Percentiles rank a stretch among this genome's conserved stretches.
These are phyloP conservation scores for Myxocyprinus asiaticus DNA, from an alignment of 2,113 vertebrate species.

Conservation along the genomic window DNA sequence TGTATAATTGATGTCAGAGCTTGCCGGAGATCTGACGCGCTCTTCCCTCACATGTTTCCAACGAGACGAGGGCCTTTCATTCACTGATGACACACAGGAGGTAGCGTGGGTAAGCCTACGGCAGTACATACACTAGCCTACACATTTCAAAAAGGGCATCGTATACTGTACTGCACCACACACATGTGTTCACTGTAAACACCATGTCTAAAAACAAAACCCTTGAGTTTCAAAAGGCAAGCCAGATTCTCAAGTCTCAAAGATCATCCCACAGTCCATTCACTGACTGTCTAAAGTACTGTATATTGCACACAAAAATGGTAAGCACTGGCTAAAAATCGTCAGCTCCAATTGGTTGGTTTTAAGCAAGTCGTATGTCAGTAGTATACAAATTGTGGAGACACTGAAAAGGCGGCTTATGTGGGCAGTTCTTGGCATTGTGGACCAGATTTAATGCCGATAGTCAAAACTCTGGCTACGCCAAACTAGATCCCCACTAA, in stretches of 20 bases:
- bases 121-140: slow-evolving; percentile 35
- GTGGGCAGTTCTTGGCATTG: not conserved
- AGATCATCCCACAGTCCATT: not conserved
- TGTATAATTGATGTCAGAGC: slow-evolving; percentile 41
- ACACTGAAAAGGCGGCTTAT: too few species aligned
- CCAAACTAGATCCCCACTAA: not conserved
- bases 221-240: slow-evolving; percentile 6
- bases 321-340: not conserved
- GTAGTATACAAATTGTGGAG: too few species aligned
- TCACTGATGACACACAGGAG: slow-evolving; percentile 49
- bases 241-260: not conserved
- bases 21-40: slow-evolving; percentile 44
- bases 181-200: not conserved
- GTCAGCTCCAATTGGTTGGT: not conserved
- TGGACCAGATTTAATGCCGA: not conserved
- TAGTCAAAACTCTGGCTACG: not conserved
- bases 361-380: too few species aligned
- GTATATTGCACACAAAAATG: not conserved
- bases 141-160: slow-evolving; percentile 9
- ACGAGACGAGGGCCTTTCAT: slow-evolving; percentile 43
- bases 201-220: not conserved
- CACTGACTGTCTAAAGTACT: not conserved
- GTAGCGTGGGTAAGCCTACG: slow-evolving; percentile 45
- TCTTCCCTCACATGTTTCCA: slow-evolving; percentile 42
- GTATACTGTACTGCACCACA: not conserved